A percentile compares a stretch with the other conserved stretches of the same genome.
phyloP scores from a whole-genome alignment of 2,888 invertebrate species.

The Arge pagana region DNA sequence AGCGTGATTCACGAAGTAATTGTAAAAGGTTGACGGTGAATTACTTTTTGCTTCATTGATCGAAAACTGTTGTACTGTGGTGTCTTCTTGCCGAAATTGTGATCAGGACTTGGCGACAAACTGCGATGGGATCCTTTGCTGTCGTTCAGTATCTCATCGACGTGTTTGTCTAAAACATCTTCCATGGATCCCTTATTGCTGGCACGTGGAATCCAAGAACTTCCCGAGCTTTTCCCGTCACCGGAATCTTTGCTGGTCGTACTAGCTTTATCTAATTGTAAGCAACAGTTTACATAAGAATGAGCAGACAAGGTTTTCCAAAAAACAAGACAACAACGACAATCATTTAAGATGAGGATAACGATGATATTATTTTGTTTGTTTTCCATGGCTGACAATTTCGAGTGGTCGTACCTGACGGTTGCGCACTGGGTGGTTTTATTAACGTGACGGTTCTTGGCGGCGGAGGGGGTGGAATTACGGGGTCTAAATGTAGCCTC shows the following conservation, averaged over 20 bases:
- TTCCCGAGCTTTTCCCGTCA: conserved; percentile 40
- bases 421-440: conserved; percentile 37
- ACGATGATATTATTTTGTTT: conserved; percentile 13
- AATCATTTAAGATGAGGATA: not conserved
- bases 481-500: conserved; percentile 45
- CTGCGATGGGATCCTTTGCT: conserved; percentile 45
- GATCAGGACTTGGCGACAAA: conserved; percentile 48
- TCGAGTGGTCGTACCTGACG: conserved; percentile 7
- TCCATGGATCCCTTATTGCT: conserved; percentile 33
- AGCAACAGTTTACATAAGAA: conserved; percentile 1
- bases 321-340: not conserved
- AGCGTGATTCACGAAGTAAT: no score
- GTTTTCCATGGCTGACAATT: not conserved
- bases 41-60: conserved; percentile 55
- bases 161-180: conserved; percentile 34
- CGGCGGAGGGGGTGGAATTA: conserved; percentile 50
- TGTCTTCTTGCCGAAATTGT: conserved; percentile 46
- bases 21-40: no score
- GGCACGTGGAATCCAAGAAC: conserved; percentile 34
- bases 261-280: conserved; percentile 37
- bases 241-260: conserved; percentile 42
- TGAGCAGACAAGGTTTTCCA: not conserved
- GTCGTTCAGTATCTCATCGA: conserved; percentile 34
- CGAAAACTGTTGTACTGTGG: conserved; percentile 54
- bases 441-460: conserved; percentile 52